A percentile compares a stretch with the other conserved stretches of the same genome.
These are phyloP conservation scores for Sebastes wilsoni DNA, from an alignment of 2,797 vertebrate species.

Conservation along the genomic window DNA sequence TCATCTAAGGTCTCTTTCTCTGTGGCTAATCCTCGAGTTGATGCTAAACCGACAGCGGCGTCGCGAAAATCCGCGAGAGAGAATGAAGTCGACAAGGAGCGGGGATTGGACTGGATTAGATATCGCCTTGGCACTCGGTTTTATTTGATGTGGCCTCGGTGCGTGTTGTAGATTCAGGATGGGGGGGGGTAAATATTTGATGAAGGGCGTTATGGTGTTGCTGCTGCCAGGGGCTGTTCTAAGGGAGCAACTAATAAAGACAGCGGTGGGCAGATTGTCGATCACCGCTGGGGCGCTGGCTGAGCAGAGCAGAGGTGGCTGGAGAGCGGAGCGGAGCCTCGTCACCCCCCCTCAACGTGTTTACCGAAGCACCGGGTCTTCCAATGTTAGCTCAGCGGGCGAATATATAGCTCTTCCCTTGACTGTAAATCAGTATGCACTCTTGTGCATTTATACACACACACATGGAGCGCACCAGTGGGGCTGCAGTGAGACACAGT, in stretches of 20 bases:
- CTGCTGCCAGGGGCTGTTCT: slow-evolving; percentile 57
- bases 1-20: slow-evolving; percentile 43
- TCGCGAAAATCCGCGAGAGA: slow-evolving; percentile 46
- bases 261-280: slow-evolving; percentile 69
- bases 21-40: slow-evolving; percentile 59
- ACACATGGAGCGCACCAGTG: slow-evolving; percentile 3
- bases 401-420: slow-evolving; percentile 31
- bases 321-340: slow-evolving; percentile 19
- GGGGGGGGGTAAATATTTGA: slow-evolving; percentile 77
- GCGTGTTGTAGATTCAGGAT: slow-evolving; percentile 55
- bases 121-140: slow-evolving; percentile 57
- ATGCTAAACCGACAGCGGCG: slow-evolving; percentile 73
- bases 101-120: slow-evolving; percentile 70
- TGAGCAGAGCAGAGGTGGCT: slow-evolving; percentile 55
- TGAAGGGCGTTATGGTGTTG: slow-evolving; percentile 67
- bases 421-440: slow-evolving; percentile 35
- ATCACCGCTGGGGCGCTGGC: slow-evolving; percentile 55
- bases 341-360: slow-evolving; percentile 24
- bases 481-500: slow-evolving; percentile 35
- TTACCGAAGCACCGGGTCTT: slow-evolving; percentile 50
- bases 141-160: slow-evolving; percentile 66
- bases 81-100: slow-evolving; percentile 58
- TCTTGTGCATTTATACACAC: slow-evolving; percentile 3
- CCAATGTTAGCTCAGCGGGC: slow-evolving; percentile 42
- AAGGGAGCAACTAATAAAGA: slow-evolving; percentile 73